Evolutionary conservation across 2,113 vertebrate genomes (phyloP).

Genomic region (Athene noctua): DNA sequence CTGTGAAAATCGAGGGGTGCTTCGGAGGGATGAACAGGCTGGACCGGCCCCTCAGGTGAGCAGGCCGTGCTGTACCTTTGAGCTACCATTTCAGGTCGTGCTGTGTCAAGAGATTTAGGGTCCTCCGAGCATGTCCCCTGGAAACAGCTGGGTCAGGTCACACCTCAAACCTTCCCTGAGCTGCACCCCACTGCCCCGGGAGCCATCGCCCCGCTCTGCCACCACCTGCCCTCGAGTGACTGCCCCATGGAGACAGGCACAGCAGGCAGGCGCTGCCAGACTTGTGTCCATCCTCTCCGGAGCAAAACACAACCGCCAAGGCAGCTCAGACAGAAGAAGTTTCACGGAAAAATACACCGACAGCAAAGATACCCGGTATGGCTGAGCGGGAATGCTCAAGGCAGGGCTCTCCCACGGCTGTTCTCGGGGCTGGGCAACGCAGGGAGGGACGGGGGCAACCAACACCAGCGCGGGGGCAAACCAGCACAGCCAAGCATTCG

Average conservation of each 20-base stretch:
- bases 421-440: no score
- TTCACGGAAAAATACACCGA: rapidly evolving
- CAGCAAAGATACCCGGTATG: no score
- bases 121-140: background rate
- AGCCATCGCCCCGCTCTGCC: background rate
- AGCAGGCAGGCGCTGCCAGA: background rate
- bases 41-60: background rate
- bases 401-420: background rate
- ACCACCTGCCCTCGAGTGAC: background rate
- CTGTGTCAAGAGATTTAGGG: no score
- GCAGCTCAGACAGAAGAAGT: no score
- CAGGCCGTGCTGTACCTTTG: rapidly evolving
- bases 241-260: background rate
- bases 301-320: background rate
- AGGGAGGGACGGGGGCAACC: no score
- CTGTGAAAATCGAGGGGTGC: background rate
- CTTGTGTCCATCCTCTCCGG: rapidly evolving
- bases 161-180: rapidly evolving
- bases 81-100: rapidly evolving
- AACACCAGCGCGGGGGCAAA: no score
- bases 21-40: background rate
- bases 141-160: background rate
- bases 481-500: background rate
- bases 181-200: background rate
- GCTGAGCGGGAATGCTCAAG: background rate